Evolutionary conservation across 2,797 vertebrate species (phyloP).

Genomic region (Squalus acanthias): DNA sequence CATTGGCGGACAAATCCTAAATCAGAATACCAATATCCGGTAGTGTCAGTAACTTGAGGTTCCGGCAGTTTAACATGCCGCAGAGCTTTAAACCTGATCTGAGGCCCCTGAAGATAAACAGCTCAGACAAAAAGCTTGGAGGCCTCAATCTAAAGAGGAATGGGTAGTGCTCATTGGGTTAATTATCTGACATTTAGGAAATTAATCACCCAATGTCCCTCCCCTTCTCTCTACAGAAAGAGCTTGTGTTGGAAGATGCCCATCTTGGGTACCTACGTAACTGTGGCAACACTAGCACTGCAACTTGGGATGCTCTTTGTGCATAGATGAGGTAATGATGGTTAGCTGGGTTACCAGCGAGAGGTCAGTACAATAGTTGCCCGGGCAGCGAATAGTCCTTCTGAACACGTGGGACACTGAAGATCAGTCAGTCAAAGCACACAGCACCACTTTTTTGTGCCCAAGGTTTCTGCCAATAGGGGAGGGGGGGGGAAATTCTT

Average conservation of each 20-base stretch:
- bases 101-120: not conserved
- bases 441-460: not conserved
- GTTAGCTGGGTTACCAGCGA: not conserved
- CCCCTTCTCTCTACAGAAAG: not conserved
- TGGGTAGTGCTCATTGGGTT: not conserved
- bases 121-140: not conserved
- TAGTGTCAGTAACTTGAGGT: not conserved
- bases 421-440: not conserved
- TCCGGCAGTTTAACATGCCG: no score
- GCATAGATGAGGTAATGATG: not conserved
- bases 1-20: not conserved
- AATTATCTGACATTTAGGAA: not conserved
- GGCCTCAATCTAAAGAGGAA: not conserved
- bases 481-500: not conserved
- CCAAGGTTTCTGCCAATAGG: not conserved
- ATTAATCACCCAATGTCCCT: not conserved
- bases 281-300: not conserved
- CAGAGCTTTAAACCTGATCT: not conserved
- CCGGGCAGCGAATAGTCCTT: not conserved
- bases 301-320: not conserved
- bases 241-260: not conserved
- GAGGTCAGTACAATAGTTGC: not conserved
- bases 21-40: not conserved
- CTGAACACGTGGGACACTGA: not conserved
- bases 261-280: not conserved